Percentiles rank a stretch among this genome's conserved stretches.
phyloP scores from a whole-genome alignment of 2,888 invertebrate genomes.

The Drosophila pullipes region DNA sequence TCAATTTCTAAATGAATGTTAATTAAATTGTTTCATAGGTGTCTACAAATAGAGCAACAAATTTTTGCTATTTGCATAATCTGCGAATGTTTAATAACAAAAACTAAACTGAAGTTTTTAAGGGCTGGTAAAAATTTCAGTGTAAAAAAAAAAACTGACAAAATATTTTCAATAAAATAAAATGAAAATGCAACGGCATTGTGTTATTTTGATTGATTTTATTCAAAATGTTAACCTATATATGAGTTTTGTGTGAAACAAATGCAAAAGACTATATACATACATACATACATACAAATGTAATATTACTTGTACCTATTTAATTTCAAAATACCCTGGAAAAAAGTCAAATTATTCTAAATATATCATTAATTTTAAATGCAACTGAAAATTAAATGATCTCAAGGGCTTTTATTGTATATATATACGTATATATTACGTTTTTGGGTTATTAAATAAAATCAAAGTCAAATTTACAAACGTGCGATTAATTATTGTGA shows the following conservation, averaged over 20 bases:
- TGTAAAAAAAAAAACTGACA: constrained; percentile 18
- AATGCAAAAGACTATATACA: constrained; percentile 37
- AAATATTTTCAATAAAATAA: constrained; percentile 40
- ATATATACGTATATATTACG: constrained; percentile 25
- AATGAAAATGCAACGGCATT: constrained; percentile 37
- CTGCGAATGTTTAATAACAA: constrained; percentile 34
- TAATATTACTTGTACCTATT: constrained; percentile 28
- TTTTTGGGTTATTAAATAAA: constrained; percentile 48
- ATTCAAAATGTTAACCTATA: constrained; percentile 23
- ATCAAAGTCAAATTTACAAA: background rate
- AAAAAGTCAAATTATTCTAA: constrained; percentile 25
- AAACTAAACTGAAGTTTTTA: constrained; percentile 76
- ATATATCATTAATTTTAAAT: constrained; percentile 34
- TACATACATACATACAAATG: constrained; percentile 1
- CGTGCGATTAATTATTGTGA: background rate
- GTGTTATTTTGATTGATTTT: constrained; percentile 51
- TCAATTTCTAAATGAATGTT: constrained; percentile 61
- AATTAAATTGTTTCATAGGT: constrained; percentile 67
- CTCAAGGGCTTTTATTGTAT: constrained; percentile 62
- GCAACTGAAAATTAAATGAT: constrained; percentile 45
- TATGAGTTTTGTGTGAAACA: constrained; percentile 28
- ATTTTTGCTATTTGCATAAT: constrained; percentile 40
- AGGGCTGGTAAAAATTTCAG: constrained; percentile 83
- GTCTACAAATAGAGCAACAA: constrained; percentile 59
- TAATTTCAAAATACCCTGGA: constrained; percentile 19